Percentiles rank a stretch among this genome's conserved stretches.
These are phyloP conservation scores for Ormyrus pomaceus DNA, from an alignment of 2,888 invertebrate genomes.

Conservation along the genomic window DNA sequence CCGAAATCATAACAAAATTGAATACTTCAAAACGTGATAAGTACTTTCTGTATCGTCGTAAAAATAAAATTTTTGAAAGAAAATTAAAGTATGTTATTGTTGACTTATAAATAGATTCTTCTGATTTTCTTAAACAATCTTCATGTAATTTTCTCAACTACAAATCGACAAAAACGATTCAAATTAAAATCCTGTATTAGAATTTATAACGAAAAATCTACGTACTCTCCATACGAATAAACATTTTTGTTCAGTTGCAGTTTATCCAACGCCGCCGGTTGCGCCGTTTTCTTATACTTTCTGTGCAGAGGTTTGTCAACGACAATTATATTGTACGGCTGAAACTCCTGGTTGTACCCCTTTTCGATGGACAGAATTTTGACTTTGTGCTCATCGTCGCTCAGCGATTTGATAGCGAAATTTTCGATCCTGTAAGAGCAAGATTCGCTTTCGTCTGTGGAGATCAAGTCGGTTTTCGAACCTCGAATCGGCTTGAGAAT, in stretches of 20 bases:
- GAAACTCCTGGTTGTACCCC: slow-evolving; percentile 64
- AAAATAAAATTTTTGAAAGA: too few relatives aligned
- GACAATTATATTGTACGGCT: slow-evolving; percentile 62
- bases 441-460: slow-evolving; percentile 53
- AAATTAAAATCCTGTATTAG: too few relatives aligned
- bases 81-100: too few relatives aligned
- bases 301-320: slow-evolving; percentile 61
- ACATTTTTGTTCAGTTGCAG: slow-evolving; percentile 60
- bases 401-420: slow-evolving; percentile 17
- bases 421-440: slow-evolving; percentile 42
- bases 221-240: slow-evolving; percentile 64
- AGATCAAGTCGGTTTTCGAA: slow-evolving; percentile 50
- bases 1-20: too few relatives aligned
- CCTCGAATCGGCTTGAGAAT: slow-evolving; percentile 59
- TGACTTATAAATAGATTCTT: too few relatives aligned
- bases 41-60: too few relatives aligned
- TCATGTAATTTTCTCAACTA: too few relatives aligned
- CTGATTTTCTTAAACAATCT: too few relatives aligned
- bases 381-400: slow-evolving; percentile 55
- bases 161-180: too few relatives aligned
- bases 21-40: too few relatives aligned
- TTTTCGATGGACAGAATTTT: slow-evolving; percentile 62
- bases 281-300: slow-evolving; percentile 53
- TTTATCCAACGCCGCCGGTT: slow-evolving; percentile 12
- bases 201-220: slow-evolving; percentile 3